phyloP scores from a whole-genome alignment of 2,113 vertebrate genomes.

The Otus sunia region DNA sequence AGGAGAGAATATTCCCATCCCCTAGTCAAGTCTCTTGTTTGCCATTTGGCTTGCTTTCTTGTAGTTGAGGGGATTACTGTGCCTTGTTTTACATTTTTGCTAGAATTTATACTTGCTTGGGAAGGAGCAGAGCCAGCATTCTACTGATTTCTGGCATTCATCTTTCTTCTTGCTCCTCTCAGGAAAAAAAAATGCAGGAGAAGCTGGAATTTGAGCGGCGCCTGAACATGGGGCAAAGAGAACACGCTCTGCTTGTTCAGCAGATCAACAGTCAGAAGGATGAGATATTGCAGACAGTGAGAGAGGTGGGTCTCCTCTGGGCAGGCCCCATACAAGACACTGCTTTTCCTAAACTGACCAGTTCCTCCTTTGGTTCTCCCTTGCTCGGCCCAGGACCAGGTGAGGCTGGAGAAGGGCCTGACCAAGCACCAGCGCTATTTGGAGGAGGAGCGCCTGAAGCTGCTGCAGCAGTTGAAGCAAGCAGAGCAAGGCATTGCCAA shows the following conservation, averaged over 20 bases:
- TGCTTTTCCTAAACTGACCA: background rate
- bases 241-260: constrained; percentile 84
- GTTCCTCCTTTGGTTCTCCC: background rate
- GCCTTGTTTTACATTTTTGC: background rate
- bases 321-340: background rate
- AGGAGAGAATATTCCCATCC: background rate
- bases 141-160: background rate
- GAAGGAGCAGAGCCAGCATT: background rate
- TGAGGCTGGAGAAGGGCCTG: constrained; percentile 83
- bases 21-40: background rate
- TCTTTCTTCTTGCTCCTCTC: background rate
- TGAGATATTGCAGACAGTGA: constrained; percentile 87
- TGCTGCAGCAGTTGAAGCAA: constrained; percentile 82
- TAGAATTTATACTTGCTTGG: background rate
- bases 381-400: constrained; percentile 78
- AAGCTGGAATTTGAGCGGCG: constrained; percentile 90
- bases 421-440: constrained; percentile 80
- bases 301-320: constrained; percentile 73
- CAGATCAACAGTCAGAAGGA: constrained; percentile 83
- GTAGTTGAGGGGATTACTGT: background rate
- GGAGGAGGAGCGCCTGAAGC: constrained; percentile 80
- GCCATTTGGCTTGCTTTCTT: background rate
- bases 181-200: constrained; percentile 88
- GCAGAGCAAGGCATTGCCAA: constrained; percentile 77
- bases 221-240: constrained; percentile 81